Conservation (phyloP, 1,140 invertebrate genomes). For the Papilio polytes region DNA sequence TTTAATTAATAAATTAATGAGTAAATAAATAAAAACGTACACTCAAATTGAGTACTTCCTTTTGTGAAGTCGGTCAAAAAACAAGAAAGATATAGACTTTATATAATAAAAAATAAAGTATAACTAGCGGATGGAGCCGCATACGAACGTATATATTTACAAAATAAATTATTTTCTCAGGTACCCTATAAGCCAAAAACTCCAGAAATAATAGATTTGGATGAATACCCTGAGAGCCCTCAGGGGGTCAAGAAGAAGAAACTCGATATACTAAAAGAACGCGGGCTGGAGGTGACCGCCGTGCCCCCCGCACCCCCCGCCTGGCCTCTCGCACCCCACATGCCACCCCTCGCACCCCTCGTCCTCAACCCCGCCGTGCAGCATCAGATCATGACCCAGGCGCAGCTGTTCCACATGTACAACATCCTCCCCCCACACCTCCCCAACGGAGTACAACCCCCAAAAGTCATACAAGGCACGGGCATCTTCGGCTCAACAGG, state of each 20-base stretch:
- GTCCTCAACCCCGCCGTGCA: constrained; percentile 72
- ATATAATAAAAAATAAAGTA: too few species aligned
- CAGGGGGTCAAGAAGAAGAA: constrained; percentile 87
- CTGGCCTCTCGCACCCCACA: constrained; percentile 45
- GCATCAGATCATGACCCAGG: constrained; percentile 83
- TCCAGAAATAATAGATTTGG: constrained; percentile 87
- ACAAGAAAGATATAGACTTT: background rate
- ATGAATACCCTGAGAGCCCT: constrained; percentile 78
- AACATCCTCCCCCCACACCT: constrained; percentile 66
- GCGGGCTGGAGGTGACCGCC: constrained; percentile 89
- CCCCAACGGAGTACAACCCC: constrained; percentile 75
- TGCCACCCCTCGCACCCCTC: constrained; percentile 54
- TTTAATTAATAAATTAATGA: too few species aligned
- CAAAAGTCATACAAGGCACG: constrained; percentile 86
- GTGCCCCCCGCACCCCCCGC: constrained; percentile 65
- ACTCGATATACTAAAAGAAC: constrained; percentile 89
- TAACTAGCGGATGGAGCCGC: too few species aligned
- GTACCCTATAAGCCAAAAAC: constrained; percentile 84
- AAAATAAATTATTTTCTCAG: constrained; percentile 53
- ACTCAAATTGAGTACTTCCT: too few species aligned
- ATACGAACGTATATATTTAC: too few species aligned
- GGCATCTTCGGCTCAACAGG: constrained; percentile 86
- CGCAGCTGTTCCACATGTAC: constrained; percentile 83
- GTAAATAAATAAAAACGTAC: too few species aligned
- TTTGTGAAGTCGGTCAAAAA: too few species aligned